These are phyloP conservation scores for Ianthella basta DNA, from an alignment of 37 sponge, comb jelly and placozoan genomes.

Conservation along the genomic window DNA sequence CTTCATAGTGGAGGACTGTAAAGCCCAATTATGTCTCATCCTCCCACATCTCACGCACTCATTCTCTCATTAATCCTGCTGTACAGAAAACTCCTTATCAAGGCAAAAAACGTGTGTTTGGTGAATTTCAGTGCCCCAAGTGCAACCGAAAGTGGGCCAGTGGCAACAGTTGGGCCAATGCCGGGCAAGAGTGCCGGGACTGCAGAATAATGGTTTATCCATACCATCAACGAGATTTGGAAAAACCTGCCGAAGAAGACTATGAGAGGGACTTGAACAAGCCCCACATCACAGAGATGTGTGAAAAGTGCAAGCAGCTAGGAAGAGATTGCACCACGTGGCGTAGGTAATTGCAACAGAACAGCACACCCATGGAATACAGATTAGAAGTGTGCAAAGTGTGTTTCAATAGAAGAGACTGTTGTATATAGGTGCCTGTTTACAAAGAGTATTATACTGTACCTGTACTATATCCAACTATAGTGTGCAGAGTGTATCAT, in stretches of 20 bases:
- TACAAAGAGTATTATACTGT: no score
- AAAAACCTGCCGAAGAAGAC: not conserved
- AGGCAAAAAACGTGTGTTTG: conserved; percentile 51
- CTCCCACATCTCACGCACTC: no score
- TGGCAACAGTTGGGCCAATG: conserved; percentile 72
- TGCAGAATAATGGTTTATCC: conserved; percentile 66
- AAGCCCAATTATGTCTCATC: no score
- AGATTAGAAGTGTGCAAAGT: no score
- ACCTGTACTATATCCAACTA: no score
- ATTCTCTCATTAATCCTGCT: not conserved
- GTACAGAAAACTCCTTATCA: conserved; percentile 63
- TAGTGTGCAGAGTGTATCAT: no score
- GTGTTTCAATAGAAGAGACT: no score
- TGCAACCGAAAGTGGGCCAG: conserved; percentile 58
- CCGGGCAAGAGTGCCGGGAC: conserved; percentile 49
- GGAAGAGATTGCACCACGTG: conserved; percentile 56
- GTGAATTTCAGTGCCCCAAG: conserved; percentile 54
- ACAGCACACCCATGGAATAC: no score
- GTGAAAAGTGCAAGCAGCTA: conserved; percentile 62
- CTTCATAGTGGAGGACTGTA: no score
- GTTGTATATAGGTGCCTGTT: no score
- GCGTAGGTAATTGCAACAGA: no score
- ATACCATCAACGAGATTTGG: conserved; percentile 36
- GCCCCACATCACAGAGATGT: conserved; percentile 52
- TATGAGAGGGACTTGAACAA: conserved; percentile 35